A percentile compares a stretch with the other conserved stretches of the same genome.
Evolutionary conservation across 2,797 vertebrate species (phyloP).

Genomic region (Periparus ater): DNA sequence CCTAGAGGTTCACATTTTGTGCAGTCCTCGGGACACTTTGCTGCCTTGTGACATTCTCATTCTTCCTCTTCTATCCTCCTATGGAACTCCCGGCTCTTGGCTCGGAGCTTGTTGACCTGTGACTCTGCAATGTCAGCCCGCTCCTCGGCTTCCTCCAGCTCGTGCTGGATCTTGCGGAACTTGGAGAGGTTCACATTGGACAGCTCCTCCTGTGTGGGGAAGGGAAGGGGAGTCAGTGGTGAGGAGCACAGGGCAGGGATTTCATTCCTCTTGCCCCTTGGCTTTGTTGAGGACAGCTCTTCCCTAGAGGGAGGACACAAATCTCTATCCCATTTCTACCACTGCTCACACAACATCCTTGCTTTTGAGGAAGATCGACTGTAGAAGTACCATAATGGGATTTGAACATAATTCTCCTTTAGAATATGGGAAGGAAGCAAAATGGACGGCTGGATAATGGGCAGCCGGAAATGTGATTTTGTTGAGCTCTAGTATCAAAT

Average conservation of each 20-base stretch:
- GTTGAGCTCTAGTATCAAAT: background rate
- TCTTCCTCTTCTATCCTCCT: slow-evolving; percentile 1
- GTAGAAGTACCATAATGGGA: background rate
- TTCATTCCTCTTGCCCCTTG: background rate
- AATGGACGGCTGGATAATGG: background rate
- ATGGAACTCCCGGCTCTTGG: background rate
- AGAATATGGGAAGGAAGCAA: background rate
- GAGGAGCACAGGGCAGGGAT: background rate
- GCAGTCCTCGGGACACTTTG: background rate
- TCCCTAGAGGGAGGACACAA: background rate
- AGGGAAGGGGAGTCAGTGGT: background rate
- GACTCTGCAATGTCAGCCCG: background rate
- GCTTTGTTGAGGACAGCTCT: background rate
- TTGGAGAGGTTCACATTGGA: slow-evolving; percentile 65
- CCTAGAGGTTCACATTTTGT: background rate
- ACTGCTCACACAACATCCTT: background rate
- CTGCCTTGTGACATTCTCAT: background rate
- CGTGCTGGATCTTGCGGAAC: slow-evolving; percentile 81
- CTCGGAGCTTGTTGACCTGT: background rate
- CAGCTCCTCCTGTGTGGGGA: slow-evolving; percentile 52
- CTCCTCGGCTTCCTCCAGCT: slow-evolving; percentile 87
- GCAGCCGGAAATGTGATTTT: background rate
- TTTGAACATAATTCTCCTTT: background rate
- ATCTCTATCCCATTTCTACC: background rate
- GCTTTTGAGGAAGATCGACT: slow-evolving; percentile 59